These are phyloP conservation scores for Littorina saxatilis DNA, from an alignment of 1,140 invertebrate species.

Conservation along the genomic window DNA sequence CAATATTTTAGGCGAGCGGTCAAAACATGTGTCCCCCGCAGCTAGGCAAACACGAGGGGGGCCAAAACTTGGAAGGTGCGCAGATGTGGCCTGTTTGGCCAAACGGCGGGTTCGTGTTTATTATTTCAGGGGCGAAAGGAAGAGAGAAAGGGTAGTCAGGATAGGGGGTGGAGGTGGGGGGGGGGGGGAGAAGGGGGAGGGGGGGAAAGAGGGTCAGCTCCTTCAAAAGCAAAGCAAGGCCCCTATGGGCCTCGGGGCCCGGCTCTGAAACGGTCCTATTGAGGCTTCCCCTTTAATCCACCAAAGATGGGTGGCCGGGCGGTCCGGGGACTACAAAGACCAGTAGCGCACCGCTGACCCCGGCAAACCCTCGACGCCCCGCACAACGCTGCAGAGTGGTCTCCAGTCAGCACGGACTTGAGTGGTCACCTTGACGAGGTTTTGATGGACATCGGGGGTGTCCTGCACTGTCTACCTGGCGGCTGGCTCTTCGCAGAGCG, in stretches of 20 bases:
- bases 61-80: slow-evolving; percentile 7
- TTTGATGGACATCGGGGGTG: background rate
- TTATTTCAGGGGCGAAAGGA: slow-evolving; percentile 12
- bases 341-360: slow-evolving; percentile 16
- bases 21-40: slow-evolving; percentile 13
- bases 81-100: background rate
- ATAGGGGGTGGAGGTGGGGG: too few relatives aligned
- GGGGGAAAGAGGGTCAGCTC: background rate
- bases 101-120: slow-evolving; percentile 6
- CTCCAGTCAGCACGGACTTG: background rate
- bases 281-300: background rate
- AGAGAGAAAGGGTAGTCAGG: too few relatives aligned
- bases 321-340: background rate
- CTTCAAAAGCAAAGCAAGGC: background rate
- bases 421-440: background rate
- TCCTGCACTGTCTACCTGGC: too few relatives aligned
- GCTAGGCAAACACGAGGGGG: background rate
- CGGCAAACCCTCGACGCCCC: background rate
- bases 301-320: background rate
- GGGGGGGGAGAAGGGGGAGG: too few relatives aligned
- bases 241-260: background rate
- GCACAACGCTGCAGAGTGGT: background rate
- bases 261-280: background rate
- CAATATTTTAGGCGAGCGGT: slow-evolving; percentile 15
- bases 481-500: too few relatives aligned